phyloP scores from a whole-genome alignment of 2,113 vertebrate species.

The Atrichornis clamosus region DNA sequence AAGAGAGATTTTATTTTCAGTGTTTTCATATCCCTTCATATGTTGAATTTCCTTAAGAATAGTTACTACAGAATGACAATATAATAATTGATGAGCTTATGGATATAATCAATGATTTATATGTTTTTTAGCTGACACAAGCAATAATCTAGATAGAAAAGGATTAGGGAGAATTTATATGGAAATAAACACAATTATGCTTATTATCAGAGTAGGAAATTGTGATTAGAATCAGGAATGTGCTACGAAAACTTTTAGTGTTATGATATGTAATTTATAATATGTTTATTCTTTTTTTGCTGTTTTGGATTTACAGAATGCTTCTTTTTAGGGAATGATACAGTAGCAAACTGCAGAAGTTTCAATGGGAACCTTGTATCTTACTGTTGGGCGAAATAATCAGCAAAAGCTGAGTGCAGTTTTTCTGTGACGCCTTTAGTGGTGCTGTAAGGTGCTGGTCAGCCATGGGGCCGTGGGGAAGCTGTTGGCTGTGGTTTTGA shows the following conservation, averaged over 20 bases:
- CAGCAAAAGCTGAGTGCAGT: not conserved
- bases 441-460: not conserved
- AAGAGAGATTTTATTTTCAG: not conserved
- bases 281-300: fast-evolving
- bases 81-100: not conserved
- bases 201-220: not conserved
- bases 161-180: not conserved
- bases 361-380: not conserved
- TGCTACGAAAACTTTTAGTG: not conserved
- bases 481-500: too few species aligned
- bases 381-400: not conserved
- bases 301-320: not conserved
- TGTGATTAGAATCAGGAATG: not conserved
- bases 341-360: not conserved
- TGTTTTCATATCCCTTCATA: not conserved
- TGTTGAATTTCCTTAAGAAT: not conserved
- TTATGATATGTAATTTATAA: not conserved
- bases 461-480: fast-evolving
- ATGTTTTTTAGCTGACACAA: not conserved
- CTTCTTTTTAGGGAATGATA: not conserved
- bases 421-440: not conserved
- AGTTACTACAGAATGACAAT: not conserved
- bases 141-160: not conserved
- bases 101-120: not conserved
- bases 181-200: not conserved